Evolutionary conservation across 2,888 invertebrate genomes (phyloP).

Genomic region (Cinara cedri): DNA sequence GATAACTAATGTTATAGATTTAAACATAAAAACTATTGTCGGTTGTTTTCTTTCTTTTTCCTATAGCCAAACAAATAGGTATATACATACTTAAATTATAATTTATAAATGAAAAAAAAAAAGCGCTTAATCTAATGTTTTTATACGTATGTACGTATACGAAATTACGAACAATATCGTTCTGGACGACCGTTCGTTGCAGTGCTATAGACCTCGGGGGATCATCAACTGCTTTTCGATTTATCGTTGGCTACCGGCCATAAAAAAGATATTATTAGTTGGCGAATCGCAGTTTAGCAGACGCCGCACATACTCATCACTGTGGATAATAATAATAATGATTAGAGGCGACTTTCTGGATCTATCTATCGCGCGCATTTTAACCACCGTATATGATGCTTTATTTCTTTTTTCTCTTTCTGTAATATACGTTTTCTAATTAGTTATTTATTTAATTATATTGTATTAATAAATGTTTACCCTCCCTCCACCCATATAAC

Average conservation of each 20-base stretch:
- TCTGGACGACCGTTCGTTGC: neutral
- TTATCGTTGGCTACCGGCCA: slow-evolving; percentile 35
- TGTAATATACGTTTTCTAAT: neutral
- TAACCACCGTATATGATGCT: too few relatives aligned
- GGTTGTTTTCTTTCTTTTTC: too few relatives aligned
- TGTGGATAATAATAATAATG: too few relatives aligned
- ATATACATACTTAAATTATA: too few relatives aligned
- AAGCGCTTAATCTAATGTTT: slow-evolving; percentile 2
- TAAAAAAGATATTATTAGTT: slow-evolving; percentile 51
- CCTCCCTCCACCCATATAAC: too few relatives aligned
- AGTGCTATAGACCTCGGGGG: slow-evolving; percentile 4
- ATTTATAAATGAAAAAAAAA: neutral
- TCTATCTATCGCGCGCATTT: neutral
- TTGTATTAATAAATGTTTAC: too few relatives aligned
- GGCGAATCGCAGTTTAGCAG: slow-evolving; percentile 35
- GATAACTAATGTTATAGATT: neutral
- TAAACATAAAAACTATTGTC: neutral
- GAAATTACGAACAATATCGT: too few relatives aligned
- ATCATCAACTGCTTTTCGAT: slow-evolving; percentile 17
- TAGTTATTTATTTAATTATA: neutral
- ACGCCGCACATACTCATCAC: neutral
- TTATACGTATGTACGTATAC: slow-evolving; percentile 8
- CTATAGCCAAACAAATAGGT: too few relatives aligned
- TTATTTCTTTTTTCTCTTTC: neutral
- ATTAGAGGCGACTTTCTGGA: neutral